Evolutionary conservation across 2,797 vertebrate species (phyloP).

Genomic region (Phyllotis vaccarum): DNA sequence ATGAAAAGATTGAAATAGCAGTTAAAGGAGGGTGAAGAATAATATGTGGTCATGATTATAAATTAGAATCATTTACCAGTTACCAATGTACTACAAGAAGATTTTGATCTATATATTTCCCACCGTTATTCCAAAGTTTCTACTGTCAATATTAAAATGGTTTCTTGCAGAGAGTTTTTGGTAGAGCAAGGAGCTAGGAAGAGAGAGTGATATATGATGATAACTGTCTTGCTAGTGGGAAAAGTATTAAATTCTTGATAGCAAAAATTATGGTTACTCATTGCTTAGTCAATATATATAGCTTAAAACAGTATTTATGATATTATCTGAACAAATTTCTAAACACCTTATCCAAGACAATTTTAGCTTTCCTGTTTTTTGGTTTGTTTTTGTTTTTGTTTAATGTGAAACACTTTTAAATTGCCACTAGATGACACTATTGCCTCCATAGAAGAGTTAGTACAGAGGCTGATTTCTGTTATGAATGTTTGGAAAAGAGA

Average conservation of each 20-base stretch:
- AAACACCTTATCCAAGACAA: not conserved
- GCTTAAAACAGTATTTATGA: not conserved
- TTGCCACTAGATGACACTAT: conserved; percentile 63
- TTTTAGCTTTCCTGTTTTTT: not conserved
- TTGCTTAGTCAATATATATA: not conserved
- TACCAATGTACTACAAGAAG: not conserved
- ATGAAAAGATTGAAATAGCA: not conserved
- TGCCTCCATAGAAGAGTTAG: not conserved
- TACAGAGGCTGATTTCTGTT: accelerated
- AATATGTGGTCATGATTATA: not conserved
- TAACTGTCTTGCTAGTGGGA: not conserved
- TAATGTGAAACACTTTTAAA: not conserved
- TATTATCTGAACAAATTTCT: not conserved
- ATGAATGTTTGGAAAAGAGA: accelerated
- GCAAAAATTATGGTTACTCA: not conserved
- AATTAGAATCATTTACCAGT: not conserved
- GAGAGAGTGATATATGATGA: not conserved
- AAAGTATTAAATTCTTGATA: not conserved
- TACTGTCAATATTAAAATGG: not conserved
- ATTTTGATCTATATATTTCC: conserved; percentile 7
- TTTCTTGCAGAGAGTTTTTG: not conserved
- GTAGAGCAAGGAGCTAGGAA: not conserved
- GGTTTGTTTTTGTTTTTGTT: conserved; percentile 19
- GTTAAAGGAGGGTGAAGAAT: conserved; percentile 30
- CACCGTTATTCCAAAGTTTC: not conserved